Conservation (phyloP, 1,140 invertebrate species). For the Pseudomyrmex gracilis region DNA sequence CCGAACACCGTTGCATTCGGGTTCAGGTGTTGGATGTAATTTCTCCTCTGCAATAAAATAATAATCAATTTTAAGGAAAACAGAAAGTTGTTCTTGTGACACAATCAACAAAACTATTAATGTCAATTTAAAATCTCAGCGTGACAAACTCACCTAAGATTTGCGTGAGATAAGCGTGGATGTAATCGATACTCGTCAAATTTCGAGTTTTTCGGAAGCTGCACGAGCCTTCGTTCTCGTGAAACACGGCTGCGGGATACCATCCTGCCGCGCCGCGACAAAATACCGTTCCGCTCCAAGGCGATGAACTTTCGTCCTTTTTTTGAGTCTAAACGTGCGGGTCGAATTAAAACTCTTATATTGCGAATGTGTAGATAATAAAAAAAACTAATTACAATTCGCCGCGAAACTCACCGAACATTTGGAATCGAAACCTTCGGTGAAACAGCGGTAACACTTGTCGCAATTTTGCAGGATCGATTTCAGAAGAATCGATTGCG, state of each 20-base stretch:
- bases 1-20: constrained; percentile 87
- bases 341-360: constrained; percentile 10
- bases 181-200: constrained; percentile 85
- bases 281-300: constrained; percentile 87
- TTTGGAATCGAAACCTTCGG: constrained; percentile 70
- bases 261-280: constrained; percentile 87
- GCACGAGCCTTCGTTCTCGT: constrained; percentile 85
- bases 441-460: constrained; percentile 86
- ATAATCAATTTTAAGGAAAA: background rate
- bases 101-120: background rate
- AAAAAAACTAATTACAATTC: background rate
- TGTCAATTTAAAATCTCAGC: too few relatives aligned
- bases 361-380: constrained; percentile 5
- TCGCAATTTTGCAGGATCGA: constrained; percentile 84
- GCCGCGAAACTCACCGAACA: constrained; percentile 80
- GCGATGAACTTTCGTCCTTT: constrained; percentile 46
- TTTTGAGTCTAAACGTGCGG: constrained; percentile 42
- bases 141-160: constrained; percentile 79
- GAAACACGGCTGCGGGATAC: constrained; percentile 88
- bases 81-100: background rate
- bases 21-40: constrained; percentile 39
- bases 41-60: constrained; percentile 15
- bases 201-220: constrained; percentile 82
- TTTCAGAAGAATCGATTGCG: constrained; percentile 82
- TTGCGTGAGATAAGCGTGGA: constrained; percentile 83